These are phyloP conservation scores for Patella pellucida DNA, from an alignment of 2,888 invertebrate genomes.

Conservation along the genomic window DNA sequence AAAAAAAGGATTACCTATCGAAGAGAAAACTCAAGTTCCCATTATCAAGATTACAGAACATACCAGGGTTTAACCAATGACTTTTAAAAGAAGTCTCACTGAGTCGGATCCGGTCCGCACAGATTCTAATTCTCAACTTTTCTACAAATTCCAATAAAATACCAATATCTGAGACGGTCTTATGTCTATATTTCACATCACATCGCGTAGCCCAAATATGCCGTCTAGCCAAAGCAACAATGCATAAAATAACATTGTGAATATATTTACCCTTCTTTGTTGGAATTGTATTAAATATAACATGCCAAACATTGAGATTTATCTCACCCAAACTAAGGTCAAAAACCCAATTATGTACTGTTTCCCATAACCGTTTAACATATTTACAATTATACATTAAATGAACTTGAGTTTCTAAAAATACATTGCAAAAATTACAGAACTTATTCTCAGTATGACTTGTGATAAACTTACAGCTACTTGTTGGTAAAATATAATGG, in stretches of 20 bases:
- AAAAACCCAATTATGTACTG: slow-evolving; percentile 6
- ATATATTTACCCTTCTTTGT: not conserved
- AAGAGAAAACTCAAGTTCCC: not conserved
- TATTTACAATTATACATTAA: not conserved
- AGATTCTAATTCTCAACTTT: slow-evolving; percentile 8
- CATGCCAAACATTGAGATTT: slow-evolving; percentile 9
- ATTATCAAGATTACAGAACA: slow-evolving; percentile 10
- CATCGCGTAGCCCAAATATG: slow-evolving; percentile 3
- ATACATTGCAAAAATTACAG: not conserved
- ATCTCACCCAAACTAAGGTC: slow-evolving; percentile 11
- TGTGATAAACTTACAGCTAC: not conserved
- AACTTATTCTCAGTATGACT: not conserved
- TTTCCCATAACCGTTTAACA: not conserved
- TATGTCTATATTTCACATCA: not conserved
- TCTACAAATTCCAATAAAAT: not conserved
- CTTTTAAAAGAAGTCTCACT: slow-evolving; percentile 10
- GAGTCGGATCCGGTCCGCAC: slow-evolving; percentile 4
- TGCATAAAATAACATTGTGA: not conserved
- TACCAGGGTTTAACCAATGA: not conserved
- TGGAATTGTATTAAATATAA: slow-evolving; percentile 3
- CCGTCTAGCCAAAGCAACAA: slow-evolving; percentile 5
- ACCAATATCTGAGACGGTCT: slow-evolving; percentile 2
- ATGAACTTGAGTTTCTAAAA: not conserved
- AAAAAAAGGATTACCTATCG: not conserved
- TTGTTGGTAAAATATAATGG: not conserved